Percentiles rank a stretch among this genome's conserved stretches.
Conservation (phyloP, 2,888 invertebrate genomes). For the Mythimna ferrago region DNA sequence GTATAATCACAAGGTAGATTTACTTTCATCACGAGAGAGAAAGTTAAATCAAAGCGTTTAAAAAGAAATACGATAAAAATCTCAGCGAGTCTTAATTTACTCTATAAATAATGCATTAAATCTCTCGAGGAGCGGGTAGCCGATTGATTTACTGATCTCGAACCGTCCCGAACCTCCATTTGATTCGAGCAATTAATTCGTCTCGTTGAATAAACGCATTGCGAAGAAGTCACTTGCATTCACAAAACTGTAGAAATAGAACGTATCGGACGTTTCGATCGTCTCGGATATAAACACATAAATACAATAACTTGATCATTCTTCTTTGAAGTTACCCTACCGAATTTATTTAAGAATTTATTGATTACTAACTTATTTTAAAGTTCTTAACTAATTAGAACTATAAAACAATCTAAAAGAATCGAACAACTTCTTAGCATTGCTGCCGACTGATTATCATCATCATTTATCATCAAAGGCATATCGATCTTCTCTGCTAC, state of each 20-base stretch:
- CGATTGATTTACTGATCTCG: conserved; percentile 61
- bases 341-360: no score
- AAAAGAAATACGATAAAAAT: conserved; percentile 40
- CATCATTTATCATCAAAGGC: no score
- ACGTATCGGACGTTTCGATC: no score
- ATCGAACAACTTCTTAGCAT: no score
- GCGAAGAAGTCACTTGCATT: conserved; percentile 21
- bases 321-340: no score
- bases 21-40: neutral
- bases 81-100: conserved; percentile 31
- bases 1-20: neutral
- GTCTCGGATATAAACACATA: neutral
- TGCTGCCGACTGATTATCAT: no score
- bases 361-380: no score
- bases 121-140: conserved; percentile 41
- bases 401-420: no score
- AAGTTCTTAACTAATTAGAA: no score
- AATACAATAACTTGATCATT: neutral
- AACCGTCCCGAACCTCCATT: conserved; percentile 43
- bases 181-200: conserved; percentile 54
- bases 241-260: neutral
- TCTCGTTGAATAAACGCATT: conserved; percentile 34
- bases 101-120: conserved; percentile 58
- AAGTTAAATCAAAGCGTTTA: conserved; percentile 12
- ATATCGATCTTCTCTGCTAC: no score